These are phyloP conservation scores for Heliothis subflexa DNA, from an alignment of 1,140 invertebrate genomes.

Conservation along the genomic window DNA sequence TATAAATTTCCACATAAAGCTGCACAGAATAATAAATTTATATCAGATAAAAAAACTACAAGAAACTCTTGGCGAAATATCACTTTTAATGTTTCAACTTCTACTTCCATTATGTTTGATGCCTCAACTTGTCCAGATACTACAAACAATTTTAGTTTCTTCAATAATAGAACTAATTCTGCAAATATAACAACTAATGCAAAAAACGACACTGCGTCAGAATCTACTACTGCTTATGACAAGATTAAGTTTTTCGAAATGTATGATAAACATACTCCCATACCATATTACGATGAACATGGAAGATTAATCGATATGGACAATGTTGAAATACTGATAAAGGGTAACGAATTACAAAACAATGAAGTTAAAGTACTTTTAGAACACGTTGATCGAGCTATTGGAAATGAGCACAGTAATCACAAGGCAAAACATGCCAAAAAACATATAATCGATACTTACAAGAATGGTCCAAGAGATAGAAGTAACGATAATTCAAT, in stretches of 20 bases:
- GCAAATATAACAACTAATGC: slow-evolving; percentile 12
- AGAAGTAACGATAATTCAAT: slow-evolving; percentile 32
- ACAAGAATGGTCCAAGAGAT: not conserved
- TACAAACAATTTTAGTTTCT: not conserved
- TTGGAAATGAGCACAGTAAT: slow-evolving; percentile 45
- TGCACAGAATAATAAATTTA: not conserved
- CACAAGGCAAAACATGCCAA: slow-evolving; percentile 59
- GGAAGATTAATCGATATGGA: slow-evolving; percentile 29
- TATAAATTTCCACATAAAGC: not conserved
- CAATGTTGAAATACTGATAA: slow-evolving; percentile 10
- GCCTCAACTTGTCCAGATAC: slow-evolving; percentile 18
- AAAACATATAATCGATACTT: slow-evolving; percentile 54
- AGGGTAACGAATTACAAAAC: slow-evolving; percentile 17
- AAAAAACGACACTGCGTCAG: not conserved
- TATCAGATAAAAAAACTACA: not conserved
- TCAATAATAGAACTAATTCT: not conserved
- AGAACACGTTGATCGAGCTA: slow-evolving; percentile 54
- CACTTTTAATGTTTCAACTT: not conserved
- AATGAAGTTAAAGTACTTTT: slow-evolving; percentile 55
- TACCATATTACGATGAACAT: slow-evolving; percentile 9
- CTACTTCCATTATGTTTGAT: not conserved
- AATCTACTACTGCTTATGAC: slow-evolving; percentile 60
- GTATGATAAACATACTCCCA: slow-evolving; percentile 70
- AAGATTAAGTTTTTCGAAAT: slow-evolving; percentile 80
- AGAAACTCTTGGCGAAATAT: not conserved